These are phyloP conservation scores for Trimorus sp. DNA, from an alignment of 2,888 invertebrate genomes.

Conservation along the genomic window DNA sequence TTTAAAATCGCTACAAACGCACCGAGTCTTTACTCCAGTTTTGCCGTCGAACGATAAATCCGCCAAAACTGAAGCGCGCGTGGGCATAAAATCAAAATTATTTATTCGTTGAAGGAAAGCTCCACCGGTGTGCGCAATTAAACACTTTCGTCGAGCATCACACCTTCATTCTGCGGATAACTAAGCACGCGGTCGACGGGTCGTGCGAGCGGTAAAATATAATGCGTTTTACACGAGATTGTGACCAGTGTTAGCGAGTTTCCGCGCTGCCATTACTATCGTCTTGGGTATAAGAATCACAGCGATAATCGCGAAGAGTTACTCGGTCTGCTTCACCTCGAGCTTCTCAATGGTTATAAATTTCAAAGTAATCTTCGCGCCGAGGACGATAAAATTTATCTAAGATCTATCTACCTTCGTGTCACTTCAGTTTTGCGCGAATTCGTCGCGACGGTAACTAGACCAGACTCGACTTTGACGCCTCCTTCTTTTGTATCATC, in stretches of 20 bases:
- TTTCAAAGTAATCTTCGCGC: constrained; percentile 72
- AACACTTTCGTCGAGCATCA: constrained; percentile 7
- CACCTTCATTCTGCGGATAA: constrained; percentile 1
- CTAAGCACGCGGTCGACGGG: constrained; percentile 16
- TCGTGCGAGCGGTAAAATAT: constrained; percentile 34
- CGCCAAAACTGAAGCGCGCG: not conserved
- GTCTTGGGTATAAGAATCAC: constrained; percentile 68
- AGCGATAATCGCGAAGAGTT: constrained; percentile 71
- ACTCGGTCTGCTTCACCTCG: constrained; percentile 64
- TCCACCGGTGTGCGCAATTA: not conserved
- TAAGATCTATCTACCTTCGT: constrained; percentile 68
- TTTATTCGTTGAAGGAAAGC: not conserved
- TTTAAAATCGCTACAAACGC: no score
- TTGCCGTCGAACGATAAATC: not conserved
- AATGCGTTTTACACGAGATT: constrained; percentile 51
- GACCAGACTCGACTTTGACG: constrained; percentile 50
- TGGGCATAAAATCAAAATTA: not conserved
- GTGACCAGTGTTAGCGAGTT: constrained; percentile 40
- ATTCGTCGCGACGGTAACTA: constrained; percentile 58
- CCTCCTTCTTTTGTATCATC: constrained; percentile 42
- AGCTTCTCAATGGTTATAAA: constrained; percentile 70
- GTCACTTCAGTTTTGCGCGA: constrained; percentile 69
- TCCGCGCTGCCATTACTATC: constrained; percentile 63
- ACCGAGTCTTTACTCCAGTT: no score
- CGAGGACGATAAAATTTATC: constrained; percentile 71